These are phyloP conservation scores for Trachythela sp. DNA, from an alignment of 64 coral and sea anemone species.

Conservation along the genomic window DNA sequence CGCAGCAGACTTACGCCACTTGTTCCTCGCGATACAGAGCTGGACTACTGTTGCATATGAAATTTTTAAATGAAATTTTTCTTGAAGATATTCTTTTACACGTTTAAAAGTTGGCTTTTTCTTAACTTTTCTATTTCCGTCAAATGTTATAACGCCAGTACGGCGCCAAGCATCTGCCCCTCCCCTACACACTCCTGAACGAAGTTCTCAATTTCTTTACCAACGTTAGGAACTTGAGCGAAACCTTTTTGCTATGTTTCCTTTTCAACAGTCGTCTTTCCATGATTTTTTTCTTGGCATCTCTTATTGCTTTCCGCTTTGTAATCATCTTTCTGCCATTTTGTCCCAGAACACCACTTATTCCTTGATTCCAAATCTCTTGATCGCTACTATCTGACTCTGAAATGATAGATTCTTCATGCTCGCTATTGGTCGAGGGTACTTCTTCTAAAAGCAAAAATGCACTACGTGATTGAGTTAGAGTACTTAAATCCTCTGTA, in stretches of 20 bases:
- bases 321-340: slow-evolving; percentile 1
- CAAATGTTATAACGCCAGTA: slow-evolving; percentile 51
- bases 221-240: slow-evolving; percentile 32
- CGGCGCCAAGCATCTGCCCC: slow-evolving; percentile 50
- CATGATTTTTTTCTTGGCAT: not conserved
- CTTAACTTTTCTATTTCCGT: slow-evolving; percentile 41
- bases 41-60: slow-evolving; percentile 36
- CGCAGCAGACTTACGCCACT: not conserved
- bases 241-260: slow-evolving; percentile 35
- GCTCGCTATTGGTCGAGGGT: not conserved
- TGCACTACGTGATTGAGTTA: slow-evolving; percentile 1
- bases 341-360: not conserved
- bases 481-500: not conserved
- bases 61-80: slow-evolving; percentile 19
- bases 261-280: slow-evolving; percentile 26
- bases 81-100: slow-evolving; percentile 33
- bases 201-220: slow-evolving; percentile 51
- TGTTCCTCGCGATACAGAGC: slow-evolving; percentile 36
- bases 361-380: not conserved
- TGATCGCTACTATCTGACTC: not conserved
- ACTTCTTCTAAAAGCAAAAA: not conserved
- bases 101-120: slow-evolving; percentile 33
- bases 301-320: slow-evolving; percentile 36
- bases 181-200: slow-evolving; percentile 28
- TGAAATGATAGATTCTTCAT: not conserved